Percentiles rank a stretch among this genome's conserved stretches.
These are phyloP conservation scores for Cochlearius cochlearius DNA, from an alignment of 2,113 vertebrate genomes.

Conservation along the genomic window DNA sequence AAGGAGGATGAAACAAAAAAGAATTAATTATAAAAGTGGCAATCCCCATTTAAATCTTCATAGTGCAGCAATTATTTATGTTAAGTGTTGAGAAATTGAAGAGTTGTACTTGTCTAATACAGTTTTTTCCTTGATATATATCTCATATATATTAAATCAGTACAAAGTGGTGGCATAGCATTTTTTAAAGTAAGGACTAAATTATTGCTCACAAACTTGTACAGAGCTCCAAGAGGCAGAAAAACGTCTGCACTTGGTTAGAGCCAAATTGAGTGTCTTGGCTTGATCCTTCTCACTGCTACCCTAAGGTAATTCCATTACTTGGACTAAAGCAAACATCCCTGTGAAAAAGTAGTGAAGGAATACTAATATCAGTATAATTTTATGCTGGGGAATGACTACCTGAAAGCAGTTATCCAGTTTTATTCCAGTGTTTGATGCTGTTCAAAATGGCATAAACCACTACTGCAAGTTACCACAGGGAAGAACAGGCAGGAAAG, in stretches of 20 bases:
- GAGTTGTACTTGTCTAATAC: constrained; percentile 74
- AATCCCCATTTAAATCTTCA: constrained; percentile 76
- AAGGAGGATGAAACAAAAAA: constrained; percentile 78
- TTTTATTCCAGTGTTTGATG: background rate
- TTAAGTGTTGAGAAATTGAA: constrained; percentile 73
- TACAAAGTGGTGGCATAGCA: background rate
- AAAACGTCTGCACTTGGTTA: background rate
- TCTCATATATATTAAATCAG: constrained; percentile 47
- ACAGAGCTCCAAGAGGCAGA: background rate
- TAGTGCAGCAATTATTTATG: constrained; percentile 72
- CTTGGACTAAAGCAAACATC: background rate
- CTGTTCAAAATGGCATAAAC: background rate
- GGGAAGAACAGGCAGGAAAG: background rate
- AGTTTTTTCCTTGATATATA: constrained; percentile 54
- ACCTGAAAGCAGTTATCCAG: background rate
- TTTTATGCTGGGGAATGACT: background rate
- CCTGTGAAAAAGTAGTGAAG: background rate
- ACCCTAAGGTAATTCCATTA: background rate
- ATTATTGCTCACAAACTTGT: background rate
- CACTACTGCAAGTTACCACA: background rate
- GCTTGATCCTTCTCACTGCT: background rate
- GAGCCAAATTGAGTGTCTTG: background rate
- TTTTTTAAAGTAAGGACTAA: background rate
- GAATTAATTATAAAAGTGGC: constrained; percentile 79
- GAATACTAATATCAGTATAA: background rate